Evolutionary conservation across 2,888 invertebrate genomes (phyloP).

Genomic region (Sesia bembeciformis): DNA sequence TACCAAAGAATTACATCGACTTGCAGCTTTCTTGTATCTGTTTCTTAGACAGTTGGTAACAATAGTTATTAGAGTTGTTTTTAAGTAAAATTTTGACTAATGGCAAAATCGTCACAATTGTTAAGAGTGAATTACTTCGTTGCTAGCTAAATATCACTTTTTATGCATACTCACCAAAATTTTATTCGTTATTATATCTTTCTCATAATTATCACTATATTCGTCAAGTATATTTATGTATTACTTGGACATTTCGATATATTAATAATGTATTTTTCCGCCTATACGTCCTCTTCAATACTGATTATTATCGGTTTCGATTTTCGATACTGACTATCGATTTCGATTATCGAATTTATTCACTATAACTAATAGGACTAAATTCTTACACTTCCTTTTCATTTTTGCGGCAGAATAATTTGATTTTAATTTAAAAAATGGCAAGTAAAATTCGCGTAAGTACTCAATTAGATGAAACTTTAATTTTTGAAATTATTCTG

Average conservation of each 20-base stretch:
- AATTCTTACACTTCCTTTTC: background rate
- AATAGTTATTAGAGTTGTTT: background rate
- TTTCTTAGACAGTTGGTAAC: background rate
- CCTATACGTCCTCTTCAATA: conserved; percentile 27
- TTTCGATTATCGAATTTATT: background rate
- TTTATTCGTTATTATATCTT: background rate
- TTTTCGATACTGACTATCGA: background rate
- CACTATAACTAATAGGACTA: background rate
- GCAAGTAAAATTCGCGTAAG: too few relatives aligned
- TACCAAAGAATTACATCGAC: background rate
- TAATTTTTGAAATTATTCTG: background rate
- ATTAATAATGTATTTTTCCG: conserved; percentile 7
- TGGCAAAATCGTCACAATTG: conserved; percentile 72
- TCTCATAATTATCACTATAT: background rate
- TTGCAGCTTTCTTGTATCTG: background rate
- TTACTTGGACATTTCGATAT: too few relatives aligned
- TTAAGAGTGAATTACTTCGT: conserved; percentile 50
- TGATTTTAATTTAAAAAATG: background rate
- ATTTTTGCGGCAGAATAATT: background rate
- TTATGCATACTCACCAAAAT: conserved; percentile 24
- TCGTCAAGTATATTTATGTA: background rate
- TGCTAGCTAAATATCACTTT: conserved; percentile 24
- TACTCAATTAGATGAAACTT: too few relatives aligned
- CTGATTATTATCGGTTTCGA: conserved; percentile 8
- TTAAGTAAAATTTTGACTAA: conserved; percentile 54